These are phyloP conservation scores for Dolichotis patagonum DNA, from an alignment of 2,113 vertebrate genomes.

Conservation along the genomic window DNA sequence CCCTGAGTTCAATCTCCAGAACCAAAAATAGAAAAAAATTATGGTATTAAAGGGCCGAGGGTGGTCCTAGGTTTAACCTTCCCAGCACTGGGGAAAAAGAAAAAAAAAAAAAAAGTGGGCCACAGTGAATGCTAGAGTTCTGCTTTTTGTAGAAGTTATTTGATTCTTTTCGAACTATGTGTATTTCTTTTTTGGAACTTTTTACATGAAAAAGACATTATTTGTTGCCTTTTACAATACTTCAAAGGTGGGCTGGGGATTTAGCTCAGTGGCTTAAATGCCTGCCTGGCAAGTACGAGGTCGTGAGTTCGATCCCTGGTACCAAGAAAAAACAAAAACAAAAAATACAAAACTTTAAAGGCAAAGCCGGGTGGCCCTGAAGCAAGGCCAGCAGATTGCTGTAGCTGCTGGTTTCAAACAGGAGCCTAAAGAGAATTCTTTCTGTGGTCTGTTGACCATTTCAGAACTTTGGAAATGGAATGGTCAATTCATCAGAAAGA, in stretches of 20 bases:
- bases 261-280: too few relatives aligned
- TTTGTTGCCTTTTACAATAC: neutral
- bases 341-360: too few relatives aligned
- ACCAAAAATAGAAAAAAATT: neutral
- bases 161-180: neutral
- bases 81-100: neutral
- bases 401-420: too few relatives aligned
- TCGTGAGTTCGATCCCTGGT: too few relatives aligned
- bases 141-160: slow-evolving; percentile 1
- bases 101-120: neutral
- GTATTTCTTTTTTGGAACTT: neutral
- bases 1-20: neutral
- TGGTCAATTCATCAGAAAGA: too few relatives aligned
- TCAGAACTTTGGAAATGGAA: too few relatives aligned
- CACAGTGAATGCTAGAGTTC: neutral
- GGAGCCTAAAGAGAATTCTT: too few relatives aligned
- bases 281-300: too few relatives aligned
- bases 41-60: neutral
- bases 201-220: neutral
- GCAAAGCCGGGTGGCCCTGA: too few relatives aligned
- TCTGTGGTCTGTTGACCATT: too few relatives aligned
- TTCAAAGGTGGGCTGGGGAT: neutral
- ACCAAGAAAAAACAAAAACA: too few relatives aligned
- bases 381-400: too few relatives aligned
- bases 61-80: neutral